These are phyloP conservation scores for Eurypyga helias DNA, from an alignment of 2,113 vertebrate species.

Conservation along the genomic window DNA sequence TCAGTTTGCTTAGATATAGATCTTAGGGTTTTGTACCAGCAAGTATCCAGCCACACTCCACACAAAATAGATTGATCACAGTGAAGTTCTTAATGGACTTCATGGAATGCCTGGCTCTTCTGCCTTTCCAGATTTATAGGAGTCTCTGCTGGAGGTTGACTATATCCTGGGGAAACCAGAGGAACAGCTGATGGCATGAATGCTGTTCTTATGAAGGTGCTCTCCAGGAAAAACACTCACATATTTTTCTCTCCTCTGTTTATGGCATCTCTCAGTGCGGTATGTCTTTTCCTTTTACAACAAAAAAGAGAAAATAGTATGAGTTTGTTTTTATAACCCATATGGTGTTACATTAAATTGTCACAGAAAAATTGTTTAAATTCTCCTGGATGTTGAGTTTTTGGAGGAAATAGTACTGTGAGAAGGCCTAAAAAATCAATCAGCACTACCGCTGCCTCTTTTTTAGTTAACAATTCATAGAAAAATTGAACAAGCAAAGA, in stretches of 20 bases:
- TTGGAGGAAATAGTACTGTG: background rate
- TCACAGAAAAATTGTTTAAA: background rate
- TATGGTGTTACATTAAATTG: background rate
- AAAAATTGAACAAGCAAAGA: background rate
- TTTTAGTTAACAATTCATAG: background rate
- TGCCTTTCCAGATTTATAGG: background rate
- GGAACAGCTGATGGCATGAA: background rate
- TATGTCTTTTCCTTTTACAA: background rate
- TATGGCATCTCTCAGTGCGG: background rate
- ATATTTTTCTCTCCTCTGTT: background rate
- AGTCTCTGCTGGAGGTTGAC: background rate
- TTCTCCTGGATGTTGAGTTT: background rate
- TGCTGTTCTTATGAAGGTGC: background rate
- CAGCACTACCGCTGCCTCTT: background rate
- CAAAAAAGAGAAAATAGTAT: background rate
- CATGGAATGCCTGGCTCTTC: background rate
- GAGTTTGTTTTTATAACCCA: background rate
- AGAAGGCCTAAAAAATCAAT: background rate
- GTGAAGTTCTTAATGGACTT: background rate
- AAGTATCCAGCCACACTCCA: background rate
- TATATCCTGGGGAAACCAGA: background rate
- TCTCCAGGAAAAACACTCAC: background rate
- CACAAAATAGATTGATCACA: background rate
- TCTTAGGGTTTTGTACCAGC: background rate
- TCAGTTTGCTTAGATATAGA: background rate